Percentiles rank a stretch among this genome's conserved stretches.
Conservation (phyloP, 2,888 invertebrate species). For the Phymatocera aterrima region DNA sequence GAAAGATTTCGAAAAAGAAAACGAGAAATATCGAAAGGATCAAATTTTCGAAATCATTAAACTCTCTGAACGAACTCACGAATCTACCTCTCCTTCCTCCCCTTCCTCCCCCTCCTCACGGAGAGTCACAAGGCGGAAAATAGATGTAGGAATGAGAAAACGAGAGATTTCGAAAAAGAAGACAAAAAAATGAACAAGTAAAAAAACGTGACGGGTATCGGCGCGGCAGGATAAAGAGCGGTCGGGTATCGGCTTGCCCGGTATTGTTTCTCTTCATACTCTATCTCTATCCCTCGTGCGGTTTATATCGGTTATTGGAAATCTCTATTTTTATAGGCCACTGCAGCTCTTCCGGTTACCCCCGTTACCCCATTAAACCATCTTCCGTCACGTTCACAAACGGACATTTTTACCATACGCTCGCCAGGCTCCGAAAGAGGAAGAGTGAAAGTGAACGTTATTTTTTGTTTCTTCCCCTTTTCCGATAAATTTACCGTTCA, state of each 20-base stretch:
- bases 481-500: no score
- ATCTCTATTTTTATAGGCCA: conserved; percentile 73
- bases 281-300: conserved; percentile 49
- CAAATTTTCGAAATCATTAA: not conserved
- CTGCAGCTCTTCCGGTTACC: conserved; percentile 51
- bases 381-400: not conserved
- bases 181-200: conserved; percentile 46
- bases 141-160: conserved; percentile 39
- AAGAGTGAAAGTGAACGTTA: no score
- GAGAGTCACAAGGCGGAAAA: no score
- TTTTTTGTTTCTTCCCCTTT: no score
- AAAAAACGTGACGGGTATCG: conserved; percentile 33
- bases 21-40: no score
- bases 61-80: not conserved
- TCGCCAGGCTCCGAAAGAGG: not conserved
- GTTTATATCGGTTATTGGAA: conserved; percentile 71
- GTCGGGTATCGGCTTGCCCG: conserved; percentile 36
- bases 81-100: no score
- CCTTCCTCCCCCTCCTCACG: no score
- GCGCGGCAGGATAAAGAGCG: not conserved
- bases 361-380: not conserved
- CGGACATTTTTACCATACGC: not conserved
- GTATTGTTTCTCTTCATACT: conserved; percentile 55
- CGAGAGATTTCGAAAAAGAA: conserved; percentile 44
- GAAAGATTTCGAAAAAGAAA: no score